Evolutionary conservation across 2,797 vertebrate genomes (phyloP), one percentile per base, ranked within the genome.

Genomic region (Ptychadena robeensis): DNA sequence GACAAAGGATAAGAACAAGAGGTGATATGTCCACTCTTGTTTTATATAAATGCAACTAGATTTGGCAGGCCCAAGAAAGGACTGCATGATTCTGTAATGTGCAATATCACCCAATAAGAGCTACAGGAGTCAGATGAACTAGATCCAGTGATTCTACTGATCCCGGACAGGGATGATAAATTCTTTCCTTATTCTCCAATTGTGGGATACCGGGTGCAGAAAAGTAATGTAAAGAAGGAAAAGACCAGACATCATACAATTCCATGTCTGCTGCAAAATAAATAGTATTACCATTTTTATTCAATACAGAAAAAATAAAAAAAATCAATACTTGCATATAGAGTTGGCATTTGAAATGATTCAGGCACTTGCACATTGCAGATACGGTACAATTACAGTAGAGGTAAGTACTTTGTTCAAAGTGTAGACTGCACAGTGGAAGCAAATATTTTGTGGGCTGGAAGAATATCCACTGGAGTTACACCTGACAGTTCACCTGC

Each of bases 341-440:
- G n/a, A 35, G n/a, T 30, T 38, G 57, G 32, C 28, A 27, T 63
- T 34, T 35, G 9, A 53, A 65, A 30, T 65, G 7, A 65, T 73
- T 73, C 79, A 81, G 70, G 79, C 79, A 73, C 70, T 81, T 81
- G 57, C 79, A 48, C 64, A 31, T 81, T 65, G 70, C 79, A 37
- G 35, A 73, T 53, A 53, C 38, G 32, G 38, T 80, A 64, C 32
- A 65, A 44, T 64, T 73, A 44, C 68, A 80, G 30, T 40, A 28
- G 53, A 80, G 28, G 63, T 73, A 66, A 27, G 28, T 28, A 71
- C 53, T 40, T 61, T 22, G n/a, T 27, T 34, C 9, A 25, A 11
- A 61, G 15, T 2, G 27, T 32, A 40, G 15, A 66, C 35, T 22
- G 25, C 31, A 68, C 40, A 53, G 8, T 15, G 25, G 37, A 37